Evolutionary conservation across 1,140 invertebrate genomes (phyloP).

Genomic region (Galleria mellonella): DNA sequence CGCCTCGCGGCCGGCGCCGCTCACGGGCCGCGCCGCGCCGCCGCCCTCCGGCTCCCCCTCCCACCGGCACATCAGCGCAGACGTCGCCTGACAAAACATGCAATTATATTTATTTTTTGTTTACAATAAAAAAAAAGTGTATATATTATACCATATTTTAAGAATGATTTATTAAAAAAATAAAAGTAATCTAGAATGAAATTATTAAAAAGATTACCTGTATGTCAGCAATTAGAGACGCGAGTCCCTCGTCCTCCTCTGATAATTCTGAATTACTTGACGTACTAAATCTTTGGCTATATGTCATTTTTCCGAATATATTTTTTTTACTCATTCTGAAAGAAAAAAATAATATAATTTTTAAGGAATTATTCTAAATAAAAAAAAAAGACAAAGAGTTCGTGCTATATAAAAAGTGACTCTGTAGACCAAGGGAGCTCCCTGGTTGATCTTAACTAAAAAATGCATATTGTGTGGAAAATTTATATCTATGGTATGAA

Average conservation of each 20-base stretch:
- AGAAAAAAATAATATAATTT: slow-evolving; percentile 15
- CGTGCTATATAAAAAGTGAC: too few species aligned
- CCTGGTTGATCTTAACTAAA: too few species aligned
- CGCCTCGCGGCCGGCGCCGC: slow-evolving; percentile 55
- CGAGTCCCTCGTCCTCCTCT: slow-evolving; percentile 91
- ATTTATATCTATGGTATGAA: too few species aligned
- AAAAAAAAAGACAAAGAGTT: too few species aligned
- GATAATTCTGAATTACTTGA: slow-evolving; percentile 77
- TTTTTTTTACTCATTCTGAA: slow-evolving; percentile 76
- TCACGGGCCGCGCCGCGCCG: slow-evolving; percentile 43
- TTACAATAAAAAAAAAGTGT: too few species aligned
- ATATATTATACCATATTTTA: too few species aligned
- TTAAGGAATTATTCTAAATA: background rate
- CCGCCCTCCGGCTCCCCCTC: slow-evolving; percentile 74
- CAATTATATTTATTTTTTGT: too few species aligned
- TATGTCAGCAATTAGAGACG: slow-evolving; percentile 91
- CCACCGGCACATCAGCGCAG: slow-evolving; percentile 82
- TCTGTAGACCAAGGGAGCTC: too few species aligned
- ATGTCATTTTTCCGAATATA: slow-evolving; percentile 69
- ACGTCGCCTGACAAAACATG: slow-evolving; percentile 77
- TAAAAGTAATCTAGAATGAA: too few species aligned
- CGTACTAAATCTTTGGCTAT: slow-evolving; percentile 67
- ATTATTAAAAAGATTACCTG: slow-evolving; percentile 69
- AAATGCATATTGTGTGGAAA: too few species aligned
- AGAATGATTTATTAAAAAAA: too few species aligned